phyloP scores from a whole-genome alignment of 2,113 vertebrate species.

The Entelurus aequoreus region DNA sequence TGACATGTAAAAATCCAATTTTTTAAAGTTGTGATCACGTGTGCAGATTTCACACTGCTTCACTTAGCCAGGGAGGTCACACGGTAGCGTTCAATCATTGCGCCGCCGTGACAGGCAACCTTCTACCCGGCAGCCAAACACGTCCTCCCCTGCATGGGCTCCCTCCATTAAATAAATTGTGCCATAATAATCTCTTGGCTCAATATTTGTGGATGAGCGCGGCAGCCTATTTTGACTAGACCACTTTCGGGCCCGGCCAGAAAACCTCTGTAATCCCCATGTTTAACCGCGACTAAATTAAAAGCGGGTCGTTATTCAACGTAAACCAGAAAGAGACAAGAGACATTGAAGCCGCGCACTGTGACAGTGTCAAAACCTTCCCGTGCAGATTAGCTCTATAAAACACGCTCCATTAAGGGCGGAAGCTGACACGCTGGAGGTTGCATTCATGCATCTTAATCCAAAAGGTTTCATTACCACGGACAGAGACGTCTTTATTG shows the following conservation, averaged over 20 bases:
- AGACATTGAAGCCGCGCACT: conserved; percentile 32
- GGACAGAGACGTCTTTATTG: neutral
- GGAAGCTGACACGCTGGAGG: neutral
- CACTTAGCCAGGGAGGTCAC: conserved; percentile 48
- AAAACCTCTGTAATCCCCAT: conserved; percentile 65
- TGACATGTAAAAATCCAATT: conserved; percentile 2
- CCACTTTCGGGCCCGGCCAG: conserved; percentile 65
- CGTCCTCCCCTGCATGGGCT: conserved; percentile 50
- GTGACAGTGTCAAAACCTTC: conserved; percentile 21
- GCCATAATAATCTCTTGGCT: conserved; percentile 75
- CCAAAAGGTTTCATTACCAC: conserved; percentile 1
- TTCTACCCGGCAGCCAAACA: conserved; percentile 48
- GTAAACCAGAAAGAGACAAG: conserved; percentile 24
- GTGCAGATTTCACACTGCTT: conserved; percentile 45
- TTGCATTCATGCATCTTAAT: conserved; percentile 1
- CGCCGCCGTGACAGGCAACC: conserved; percentile 49
- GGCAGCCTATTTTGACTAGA: conserved; percentile 72
- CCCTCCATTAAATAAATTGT: conserved; percentile 80
- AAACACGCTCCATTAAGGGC: neutral
- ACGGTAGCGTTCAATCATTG: conserved; percentile 59
- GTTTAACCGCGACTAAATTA: conserved; percentile 67
- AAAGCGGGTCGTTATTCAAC: conserved; percentile 58
- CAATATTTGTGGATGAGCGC: conserved; percentile 67
- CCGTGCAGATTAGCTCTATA: conserved; percentile 22
- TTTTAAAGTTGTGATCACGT: conserved; percentile 28